Evolutionary conservation across 1,140 invertebrate species (phyloP), one percentile per base, ranked within the genome.

Genomic region (Anastrepha obliqua): DNA sequence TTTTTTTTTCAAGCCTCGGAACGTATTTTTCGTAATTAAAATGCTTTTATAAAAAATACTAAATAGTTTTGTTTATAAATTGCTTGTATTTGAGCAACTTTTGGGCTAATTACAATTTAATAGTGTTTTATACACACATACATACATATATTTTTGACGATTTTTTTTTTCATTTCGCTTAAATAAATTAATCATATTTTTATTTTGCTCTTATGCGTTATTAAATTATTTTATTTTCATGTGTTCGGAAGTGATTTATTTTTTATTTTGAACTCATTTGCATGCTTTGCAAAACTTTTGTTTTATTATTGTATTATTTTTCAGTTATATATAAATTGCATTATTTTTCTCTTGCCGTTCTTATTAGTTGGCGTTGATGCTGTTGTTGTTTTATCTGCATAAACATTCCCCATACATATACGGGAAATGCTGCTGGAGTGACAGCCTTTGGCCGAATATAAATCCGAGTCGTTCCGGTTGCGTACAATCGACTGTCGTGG

Each of bases 291-390:
- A 85, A 59, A n/a, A 20, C 3, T 6, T 13, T 47, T 81, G 47
- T 13, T 51, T n/a, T 55, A 9, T 59, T 86, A 86, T n/a, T n/a
- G n/a, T n/a, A n/a, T 59, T 59, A 29, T 86, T 86, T 58, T 85
- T 58, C 55, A 58, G 7, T 58, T 8, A 7, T 58, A 58, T 58
- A 58, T 58, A 8, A 58, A 58, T 58, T 58, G 7, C 13, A 58
- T 13, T 58, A 58, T 13, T 58, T 8, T 58, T 58, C 13, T 58
- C 13, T 58, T 8, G 7, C 13, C 13, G 13, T 58, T 58, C 7
- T 58, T 58, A 58, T 58, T 58, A 2, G 55, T 58, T 8, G 29
- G 0, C 1, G 29, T 29, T 29, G 29, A 29, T 29, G 29, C 29
- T 29, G 29, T 29, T 29, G 29, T 29, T 29, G 29, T 29, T 29